Base-by-base conservation (phyloP, 2,113 vertebrate genomes). In the Nerophis ophidion region DNA sequence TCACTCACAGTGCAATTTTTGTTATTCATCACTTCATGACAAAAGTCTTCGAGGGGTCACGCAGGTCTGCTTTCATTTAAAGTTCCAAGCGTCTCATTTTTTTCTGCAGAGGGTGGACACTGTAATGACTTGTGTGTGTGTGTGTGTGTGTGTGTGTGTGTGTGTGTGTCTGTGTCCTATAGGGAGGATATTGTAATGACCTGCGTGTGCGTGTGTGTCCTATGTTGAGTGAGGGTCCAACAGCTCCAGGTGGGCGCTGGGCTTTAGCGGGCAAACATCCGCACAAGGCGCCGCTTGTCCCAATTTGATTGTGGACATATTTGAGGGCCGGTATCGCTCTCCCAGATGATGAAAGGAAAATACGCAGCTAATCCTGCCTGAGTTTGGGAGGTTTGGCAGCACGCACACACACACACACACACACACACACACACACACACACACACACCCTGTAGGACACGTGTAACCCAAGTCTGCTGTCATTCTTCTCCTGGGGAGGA, bases 401-500 rank as follows among this genome's bases (percentile, higher is more conserved):
- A 26, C 26, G 44, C 54, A 56, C 72, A 71, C 69, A 66, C 75
- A 70, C 17, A 63, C 66, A 12, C 65, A 47, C 51, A 56, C 42
- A 45, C 53, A 57, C 60, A 72, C 66, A 57, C 26, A 72, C 46
- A 54, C 50, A 54, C 36, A 54, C 15, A 63, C 62, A 72, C 48
- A 61, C 63, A 71, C 74, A 82, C 77, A 77, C 81, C 74, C 77
- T 89, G 83, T 82, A 72, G 66, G 76, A 89, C 88, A 87, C 82
- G 82, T 89, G 89, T 90, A 91, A 91, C 86, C 78, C 80, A 88
- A 89, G 84, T 89, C 88, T 88, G 88, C 89, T 90, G 86, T 88
- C 85, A 86, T 89, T 90, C 75, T 74, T 77, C 81, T 82, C 71
- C 80, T 58, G 73, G 81, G 69, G 85, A 74, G 61, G 68, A 74